phyloP scores from a whole-genome alignment of 2,113 vertebrate species.

The Petromus typicus region DNA sequence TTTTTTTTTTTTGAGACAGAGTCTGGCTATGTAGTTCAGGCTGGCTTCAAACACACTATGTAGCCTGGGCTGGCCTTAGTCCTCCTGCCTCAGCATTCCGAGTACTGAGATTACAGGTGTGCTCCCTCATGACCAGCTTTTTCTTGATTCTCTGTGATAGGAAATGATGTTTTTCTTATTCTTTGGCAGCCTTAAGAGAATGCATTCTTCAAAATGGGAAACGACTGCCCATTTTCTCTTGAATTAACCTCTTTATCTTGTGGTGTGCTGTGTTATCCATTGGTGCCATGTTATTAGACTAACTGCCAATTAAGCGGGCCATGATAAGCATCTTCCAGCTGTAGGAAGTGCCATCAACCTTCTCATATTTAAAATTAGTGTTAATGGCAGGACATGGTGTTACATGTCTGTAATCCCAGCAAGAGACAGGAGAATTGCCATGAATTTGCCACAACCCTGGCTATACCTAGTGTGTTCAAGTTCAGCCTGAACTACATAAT shows the following conservation, averaged over 20 bases:
- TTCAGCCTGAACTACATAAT: neutral
- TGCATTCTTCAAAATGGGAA: neutral
- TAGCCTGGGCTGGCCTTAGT: no score
- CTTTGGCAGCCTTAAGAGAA: constrained; percentile 18
- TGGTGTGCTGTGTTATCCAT: neutral
- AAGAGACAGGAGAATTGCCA: neutral
- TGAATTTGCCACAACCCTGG: neutral
- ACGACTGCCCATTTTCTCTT: constrained; percentile 36
- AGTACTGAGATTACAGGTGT: no score
- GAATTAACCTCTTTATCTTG: neutral
- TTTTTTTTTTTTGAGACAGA: no score
- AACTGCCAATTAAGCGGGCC: neutral
- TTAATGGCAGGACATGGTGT: neutral
- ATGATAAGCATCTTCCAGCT: constrained; percentile 12
- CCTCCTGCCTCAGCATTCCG: no score
- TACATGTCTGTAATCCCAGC: neutral
- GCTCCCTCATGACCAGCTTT: no score
- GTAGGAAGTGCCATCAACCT: neutral
- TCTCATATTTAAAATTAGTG: constrained; percentile 4
- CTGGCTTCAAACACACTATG: no score
- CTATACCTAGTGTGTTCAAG: neutral
- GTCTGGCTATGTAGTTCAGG: no score
- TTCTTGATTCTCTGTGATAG: neutral
- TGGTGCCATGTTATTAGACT: neutral
- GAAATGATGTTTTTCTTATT: constrained; percentile 19